Evolutionary conservation across 35 echinoderm and acorn worm species (phyloP).

Genomic region (Chiridota heheva): DNA sequence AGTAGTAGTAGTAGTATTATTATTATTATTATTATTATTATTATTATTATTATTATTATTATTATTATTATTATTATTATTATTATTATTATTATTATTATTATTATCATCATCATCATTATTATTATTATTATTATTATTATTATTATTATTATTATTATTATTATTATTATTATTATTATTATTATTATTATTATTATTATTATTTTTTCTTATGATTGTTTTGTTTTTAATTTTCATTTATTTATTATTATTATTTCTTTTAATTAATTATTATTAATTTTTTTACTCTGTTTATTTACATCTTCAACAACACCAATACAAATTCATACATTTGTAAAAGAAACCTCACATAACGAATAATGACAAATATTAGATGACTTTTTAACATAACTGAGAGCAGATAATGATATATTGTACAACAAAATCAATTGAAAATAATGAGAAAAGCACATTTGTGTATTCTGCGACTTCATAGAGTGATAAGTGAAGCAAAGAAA

Average conservation of each 20-base stretch:
- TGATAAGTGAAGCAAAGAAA: no score
- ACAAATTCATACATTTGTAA: no score
- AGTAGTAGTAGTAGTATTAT: no score
- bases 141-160: slow-evolving; percentile 8
- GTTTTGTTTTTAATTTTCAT: background rate
- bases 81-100: slow-evolving; percentile 8
- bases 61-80: slow-evolving; percentile 8
- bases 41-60: slow-evolving; percentile 11
- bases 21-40: no score
- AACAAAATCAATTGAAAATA: no score
- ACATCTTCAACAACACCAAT: no score
- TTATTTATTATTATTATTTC: background rate
- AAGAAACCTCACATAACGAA: no score
- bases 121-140: slow-evolving; percentile 11
- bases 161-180: slow-evolving; percentile 8
- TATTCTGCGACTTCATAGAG: no score
- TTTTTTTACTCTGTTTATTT: background rate
- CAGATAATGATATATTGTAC: no score
- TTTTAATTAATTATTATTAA: background rate
- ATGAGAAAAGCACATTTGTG: no score
- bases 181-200: slow-evolving; percentile 8
- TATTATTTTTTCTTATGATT: background rate
- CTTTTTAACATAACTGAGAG: no score
- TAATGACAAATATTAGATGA: no score
- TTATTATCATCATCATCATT: background rate